Percentiles rank a stretch among this genome's conserved stretches.
Evolutionary conservation across 2,888 invertebrate genomes (phyloP).

Genomic region (Pseudolycoriella hygida): DNA sequence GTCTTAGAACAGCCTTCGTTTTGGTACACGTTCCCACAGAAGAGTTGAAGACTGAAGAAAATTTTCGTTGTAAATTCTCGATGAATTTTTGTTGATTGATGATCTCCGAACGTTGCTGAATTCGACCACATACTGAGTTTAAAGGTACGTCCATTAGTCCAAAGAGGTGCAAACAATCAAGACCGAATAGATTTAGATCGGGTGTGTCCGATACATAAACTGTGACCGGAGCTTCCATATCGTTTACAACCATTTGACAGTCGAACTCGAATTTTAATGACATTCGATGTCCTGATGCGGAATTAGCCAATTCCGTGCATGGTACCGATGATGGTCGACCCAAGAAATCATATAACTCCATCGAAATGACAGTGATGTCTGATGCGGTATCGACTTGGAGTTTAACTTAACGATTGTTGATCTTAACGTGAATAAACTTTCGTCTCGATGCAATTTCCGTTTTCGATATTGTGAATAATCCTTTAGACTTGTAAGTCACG

Average conservation of each 20-base stretch:
- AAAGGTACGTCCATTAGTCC: constrained; percentile 9
- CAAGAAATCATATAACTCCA: background rate
- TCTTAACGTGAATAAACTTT: background rate
- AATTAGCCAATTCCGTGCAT: background rate
- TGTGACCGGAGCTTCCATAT: background rate
- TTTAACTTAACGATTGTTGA: background rate
- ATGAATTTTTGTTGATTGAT: background rate
- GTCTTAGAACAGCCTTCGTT: constrained; percentile 9
- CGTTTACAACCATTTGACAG: background rate
- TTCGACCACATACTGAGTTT: constrained; percentile 8
- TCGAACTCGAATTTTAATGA: background rate
- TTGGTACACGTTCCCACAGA: constrained; percentile 8
- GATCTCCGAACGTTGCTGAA: background rate
- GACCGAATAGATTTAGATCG: constrained; percentile 5
- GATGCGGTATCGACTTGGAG: constrained; percentile 4
- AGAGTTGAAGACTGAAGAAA: constrained; percentile 8
- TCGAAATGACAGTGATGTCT: constrained; percentile 1
- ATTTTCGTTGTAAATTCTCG: constrained; percentile 3
- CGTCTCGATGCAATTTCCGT: background rate
- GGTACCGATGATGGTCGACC: background rate
- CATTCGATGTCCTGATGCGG: background rate
- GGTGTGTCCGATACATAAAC: background rate
- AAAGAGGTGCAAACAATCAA: constrained; percentile 9
- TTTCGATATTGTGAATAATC: background rate
- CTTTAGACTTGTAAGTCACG: background rate